Percentiles rank a stretch among this genome's conserved stretches.
Conservation (phyloP, 2,888 invertebrate genomes). For the Euspilapteryx auroguttella region DNA sequence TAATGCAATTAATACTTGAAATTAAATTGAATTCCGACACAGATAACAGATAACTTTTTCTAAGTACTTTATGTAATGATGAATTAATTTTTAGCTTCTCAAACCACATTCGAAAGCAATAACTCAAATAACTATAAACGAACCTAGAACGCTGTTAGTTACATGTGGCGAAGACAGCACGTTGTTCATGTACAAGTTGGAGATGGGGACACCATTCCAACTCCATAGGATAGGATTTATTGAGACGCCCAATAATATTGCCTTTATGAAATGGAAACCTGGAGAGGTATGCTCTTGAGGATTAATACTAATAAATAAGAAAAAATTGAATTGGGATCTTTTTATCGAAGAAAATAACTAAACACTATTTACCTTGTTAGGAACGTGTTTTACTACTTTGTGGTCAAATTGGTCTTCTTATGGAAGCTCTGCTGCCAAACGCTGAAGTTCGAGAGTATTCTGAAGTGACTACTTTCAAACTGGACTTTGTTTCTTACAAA, state of each 20-base stretch:
- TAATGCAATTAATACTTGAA: too few species aligned
- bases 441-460: slow-evolving; percentile 19
- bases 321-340: too few species aligned
- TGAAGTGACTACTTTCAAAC: slow-evolving; percentile 39
- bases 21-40: neutral
- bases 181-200: slow-evolving; percentile 66
- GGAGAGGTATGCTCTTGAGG: slow-evolving; percentile 47
- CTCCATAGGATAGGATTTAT: slow-evolving; percentile 71
- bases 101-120: slow-evolving; percentile 71
- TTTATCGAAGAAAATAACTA: too few species aligned
- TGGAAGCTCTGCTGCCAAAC: slow-evolving; percentile 37
- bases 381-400: slow-evolving; percentile 33
- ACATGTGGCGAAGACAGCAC: slow-evolving; percentile 70
- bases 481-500: slow-evolving; percentile 31
- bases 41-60: neutral
- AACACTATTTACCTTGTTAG: too few species aligned
- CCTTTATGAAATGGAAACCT: slow-evolving; percentile 70
- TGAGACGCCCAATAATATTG: slow-evolving; percentile 63
- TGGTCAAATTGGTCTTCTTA: slow-evolving; percentile 38
- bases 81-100: slow-evolving; percentile 33
- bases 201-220: slow-evolving; percentile 29
- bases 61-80: neutral
- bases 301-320: too few species aligned
- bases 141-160: slow-evolving; percentile 58
- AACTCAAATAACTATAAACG: slow-evolving; percentile 64